These are phyloP conservation scores for Vesta saturnalis DNA, from an alignment of 2,888 invertebrate species.

Conservation along the genomic window DNA sequence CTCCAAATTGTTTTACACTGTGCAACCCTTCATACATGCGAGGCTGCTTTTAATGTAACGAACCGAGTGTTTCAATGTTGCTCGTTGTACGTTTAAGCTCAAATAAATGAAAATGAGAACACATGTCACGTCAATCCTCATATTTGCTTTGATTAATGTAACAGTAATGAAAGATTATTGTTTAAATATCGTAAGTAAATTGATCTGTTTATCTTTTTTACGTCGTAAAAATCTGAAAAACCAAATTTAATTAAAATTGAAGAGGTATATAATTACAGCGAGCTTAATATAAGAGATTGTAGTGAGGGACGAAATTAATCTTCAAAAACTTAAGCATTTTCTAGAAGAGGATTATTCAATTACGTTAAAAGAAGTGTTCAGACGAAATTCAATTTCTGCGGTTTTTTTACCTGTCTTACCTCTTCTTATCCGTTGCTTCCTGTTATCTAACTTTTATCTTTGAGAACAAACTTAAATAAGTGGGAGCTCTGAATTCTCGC, in stretches of 20 bases:
- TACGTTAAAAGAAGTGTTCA: slow-evolving; percentile 56
- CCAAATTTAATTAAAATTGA: slow-evolving; percentile 15
- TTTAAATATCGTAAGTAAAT: too few species aligned
- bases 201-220: not conserved
- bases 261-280: not conserved
- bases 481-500: slow-evolving; percentile 43
- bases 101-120: not conserved
- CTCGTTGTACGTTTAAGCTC: not conserved
- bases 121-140: not conserved
- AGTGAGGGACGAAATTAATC: slow-evolving; percentile 28
- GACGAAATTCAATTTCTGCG: slow-evolving; percentile 55
- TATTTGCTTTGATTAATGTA: not conserved
- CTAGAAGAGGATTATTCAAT: slow-evolving; percentile 54
- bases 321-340: slow-evolving; percentile 24
- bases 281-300: slow-evolving; percentile 19
- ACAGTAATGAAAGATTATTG: not conserved
- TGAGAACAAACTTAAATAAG: slow-evolving; percentile 49
- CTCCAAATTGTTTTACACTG: not conserved
- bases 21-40: not conserved
- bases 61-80: not conserved
- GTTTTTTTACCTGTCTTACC: slow-evolving; percentile 51
- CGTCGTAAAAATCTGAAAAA: not conserved
- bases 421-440: slow-evolving; percentile 45
- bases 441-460: slow-evolving; percentile 54
- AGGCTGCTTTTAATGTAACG: slow-evolving; percentile 1